Percentiles rank a stretch among this genome's conserved stretches.
These are phyloP conservation scores for Proterorhinus semilunaris DNA, from an alignment of 2,113 vertebrate species.

Conservation along the genomic window DNA sequence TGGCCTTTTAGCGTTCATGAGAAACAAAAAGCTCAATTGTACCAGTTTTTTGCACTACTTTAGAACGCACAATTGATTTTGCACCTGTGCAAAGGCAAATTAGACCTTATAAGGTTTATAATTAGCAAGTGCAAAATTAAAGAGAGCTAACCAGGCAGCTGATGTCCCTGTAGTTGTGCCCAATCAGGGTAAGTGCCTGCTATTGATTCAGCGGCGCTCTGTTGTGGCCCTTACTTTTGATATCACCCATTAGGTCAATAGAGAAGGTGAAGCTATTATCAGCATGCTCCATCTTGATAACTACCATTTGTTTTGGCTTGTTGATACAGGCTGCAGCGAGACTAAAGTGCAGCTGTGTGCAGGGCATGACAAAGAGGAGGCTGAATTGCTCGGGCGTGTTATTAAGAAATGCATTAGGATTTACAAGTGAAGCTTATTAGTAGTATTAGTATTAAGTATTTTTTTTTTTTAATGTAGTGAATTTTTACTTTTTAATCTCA, in stretches of 20 bases:
- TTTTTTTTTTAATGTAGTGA: no score
- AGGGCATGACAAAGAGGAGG: not conserved
- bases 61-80: no score
- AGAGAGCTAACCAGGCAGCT: conserved; percentile 48
- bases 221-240: conserved; percentile 59
- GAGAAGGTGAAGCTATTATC: conserved; percentile 64
- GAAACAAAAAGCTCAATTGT: no score
- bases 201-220: conserved; percentile 63
- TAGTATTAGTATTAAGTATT: conserved; percentile 51
- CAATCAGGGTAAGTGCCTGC: conserved; percentile 75
- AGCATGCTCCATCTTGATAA: conserved; percentile 59
- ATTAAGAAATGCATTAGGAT: conserved; percentile 43
- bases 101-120: conserved; percentile 17
- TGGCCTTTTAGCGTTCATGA: no score
- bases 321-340: conserved; percentile 29
- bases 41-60: no score
- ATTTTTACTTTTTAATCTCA: conserved; percentile 70
- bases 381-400: conserved; percentile 22
- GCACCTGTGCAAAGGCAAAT: no score
- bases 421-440: conserved; percentile 50
- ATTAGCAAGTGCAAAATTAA: conserved; percentile 38
- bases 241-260: conserved; percentile 66
- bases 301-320: conserved; percentile 49
- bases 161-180: conserved; percentile 53
- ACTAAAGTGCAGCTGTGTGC: not conserved